Conservation (phyloP, 2,797 vertebrate genomes). For the Crypturellus tataupa region DNA sequence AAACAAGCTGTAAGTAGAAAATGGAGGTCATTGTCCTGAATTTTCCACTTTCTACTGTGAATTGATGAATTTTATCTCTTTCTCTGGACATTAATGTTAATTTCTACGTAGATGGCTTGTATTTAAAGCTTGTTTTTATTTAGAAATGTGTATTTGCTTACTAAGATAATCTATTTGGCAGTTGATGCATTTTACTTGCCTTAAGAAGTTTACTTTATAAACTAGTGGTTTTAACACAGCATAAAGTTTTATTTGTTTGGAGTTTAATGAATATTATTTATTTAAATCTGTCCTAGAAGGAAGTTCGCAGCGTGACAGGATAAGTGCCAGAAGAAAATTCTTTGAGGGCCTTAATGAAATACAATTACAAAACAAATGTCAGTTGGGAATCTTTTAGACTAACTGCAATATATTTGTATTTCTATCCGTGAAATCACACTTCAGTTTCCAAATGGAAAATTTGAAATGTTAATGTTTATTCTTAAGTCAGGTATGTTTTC, state of each 20-base stretch:
- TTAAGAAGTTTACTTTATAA: conserved; percentile 2
- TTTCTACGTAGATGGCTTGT: not conserved
- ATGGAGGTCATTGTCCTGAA: not conserved
- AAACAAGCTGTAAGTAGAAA: not conserved
- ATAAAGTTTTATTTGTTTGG: conserved; percentile 15
- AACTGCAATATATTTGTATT: not conserved
- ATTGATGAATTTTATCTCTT: not conserved
- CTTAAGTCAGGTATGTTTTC: not conserved
- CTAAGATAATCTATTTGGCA: not conserved
- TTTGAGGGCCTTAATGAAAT: not conserved
- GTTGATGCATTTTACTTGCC: conserved; percentile 17
- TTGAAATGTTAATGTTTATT: conserved; percentile 19
- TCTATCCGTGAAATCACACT: not conserved
- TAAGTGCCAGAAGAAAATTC: not conserved
- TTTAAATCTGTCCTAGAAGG: not conserved
- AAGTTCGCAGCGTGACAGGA: not conserved
- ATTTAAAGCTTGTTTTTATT: not conserved
- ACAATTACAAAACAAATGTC: not conserved
- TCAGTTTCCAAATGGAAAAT: conserved; percentile 11
- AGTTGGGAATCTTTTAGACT: not conserved
- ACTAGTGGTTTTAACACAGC: not conserved
- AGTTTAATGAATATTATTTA: not conserved
- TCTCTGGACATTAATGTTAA: not conserved
- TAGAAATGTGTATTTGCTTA: not conserved
- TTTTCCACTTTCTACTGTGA: not conserved